Percentiles rank a stretch among this genome's conserved stretches.
phyloP scores from a whole-genome alignment of 2,797 vertebrate genomes.

The Xenentodon cancila region DNA sequence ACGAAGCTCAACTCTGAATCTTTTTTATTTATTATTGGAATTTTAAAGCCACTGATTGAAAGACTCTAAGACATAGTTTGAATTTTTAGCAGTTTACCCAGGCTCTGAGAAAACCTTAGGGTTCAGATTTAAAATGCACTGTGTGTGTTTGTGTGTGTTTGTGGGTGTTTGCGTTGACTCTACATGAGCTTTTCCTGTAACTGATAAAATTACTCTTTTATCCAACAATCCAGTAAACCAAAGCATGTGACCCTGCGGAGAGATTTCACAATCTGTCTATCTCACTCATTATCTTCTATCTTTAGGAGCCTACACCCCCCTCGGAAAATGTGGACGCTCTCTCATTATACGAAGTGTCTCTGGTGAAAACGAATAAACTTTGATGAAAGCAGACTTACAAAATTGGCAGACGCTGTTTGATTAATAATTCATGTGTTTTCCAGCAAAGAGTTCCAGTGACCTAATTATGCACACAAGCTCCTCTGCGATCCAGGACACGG shows the following conservation, averaged over 20 bases:
- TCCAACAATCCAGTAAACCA: not conserved
- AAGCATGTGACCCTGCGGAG: not conserved
- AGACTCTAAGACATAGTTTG: too few species aligned
- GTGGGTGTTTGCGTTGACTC: not conserved
- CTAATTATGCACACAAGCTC: constrained; percentile 50
- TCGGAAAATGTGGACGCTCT: not conserved
- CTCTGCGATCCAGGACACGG: constrained; percentile 15
- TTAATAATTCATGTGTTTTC: constrained; percentile 70
- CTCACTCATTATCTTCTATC: not conserved
- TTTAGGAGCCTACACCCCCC: not conserved
- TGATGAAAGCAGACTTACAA: constrained; percentile 29
- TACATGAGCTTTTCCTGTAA: not conserved
- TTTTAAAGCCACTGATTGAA: too few species aligned
- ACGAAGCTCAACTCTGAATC: too few species aligned
- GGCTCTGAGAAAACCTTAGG: too few species aligned
- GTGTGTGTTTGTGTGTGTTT: too few species aligned
- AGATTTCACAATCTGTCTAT: not conserved
- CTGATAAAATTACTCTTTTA: not conserved
- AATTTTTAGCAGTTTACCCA: too few species aligned
- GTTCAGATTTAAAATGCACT: too few species aligned
- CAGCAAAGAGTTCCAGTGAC: constrained; percentile 62
- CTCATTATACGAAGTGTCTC: constrained; percentile 38
- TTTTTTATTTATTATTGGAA: too few species aligned
- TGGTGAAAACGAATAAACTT: constrained; percentile 35
- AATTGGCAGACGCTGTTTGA: constrained; percentile 48